Evolutionary conservation across 2,113 vertebrate genomes (phyloP).

Genomic region (Meles meles): DNA sequence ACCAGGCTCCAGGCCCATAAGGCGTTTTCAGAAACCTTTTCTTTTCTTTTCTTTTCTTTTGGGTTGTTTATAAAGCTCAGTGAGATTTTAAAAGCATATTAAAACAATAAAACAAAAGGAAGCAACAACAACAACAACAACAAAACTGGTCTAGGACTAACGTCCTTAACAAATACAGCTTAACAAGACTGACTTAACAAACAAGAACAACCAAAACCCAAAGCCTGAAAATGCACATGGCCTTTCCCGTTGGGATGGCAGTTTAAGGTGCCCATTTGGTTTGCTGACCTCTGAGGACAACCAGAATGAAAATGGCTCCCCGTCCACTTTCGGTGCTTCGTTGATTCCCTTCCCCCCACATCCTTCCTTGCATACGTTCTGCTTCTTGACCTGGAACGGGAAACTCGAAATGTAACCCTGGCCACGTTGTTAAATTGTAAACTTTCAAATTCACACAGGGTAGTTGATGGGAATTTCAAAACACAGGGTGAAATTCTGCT

Average conservation of each 20-base stretch:
- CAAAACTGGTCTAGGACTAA: neutral
- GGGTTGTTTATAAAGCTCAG: neutral
- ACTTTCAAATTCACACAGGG: conserved; percentile 20
- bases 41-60: conserved; percentile 16
- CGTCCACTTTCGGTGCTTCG: neutral
- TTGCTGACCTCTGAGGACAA: neutral
- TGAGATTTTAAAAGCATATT: neutral
- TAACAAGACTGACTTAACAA: neutral
- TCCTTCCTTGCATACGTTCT: neutral
- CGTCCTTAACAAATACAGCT: neutral
- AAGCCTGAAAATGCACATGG: neutral
- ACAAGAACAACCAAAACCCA: neutral
- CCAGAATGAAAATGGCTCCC: neutral
- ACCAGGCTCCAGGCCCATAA: neutral
- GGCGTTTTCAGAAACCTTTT: neutral
- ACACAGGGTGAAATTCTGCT: neutral
- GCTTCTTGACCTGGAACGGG: conserved; percentile 47
- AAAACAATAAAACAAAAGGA: neutral
- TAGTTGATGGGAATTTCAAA: conserved; percentile 54
- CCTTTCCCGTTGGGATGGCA: neutral
- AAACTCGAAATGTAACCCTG: neutral
- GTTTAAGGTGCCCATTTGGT: neutral
- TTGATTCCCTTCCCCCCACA: neutral
- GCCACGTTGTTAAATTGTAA: neutral
- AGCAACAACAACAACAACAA: neutral